Evolutionary conservation across 2,888 invertebrate species (phyloP).

Genomic region (Nemurella pictetii): DNA sequence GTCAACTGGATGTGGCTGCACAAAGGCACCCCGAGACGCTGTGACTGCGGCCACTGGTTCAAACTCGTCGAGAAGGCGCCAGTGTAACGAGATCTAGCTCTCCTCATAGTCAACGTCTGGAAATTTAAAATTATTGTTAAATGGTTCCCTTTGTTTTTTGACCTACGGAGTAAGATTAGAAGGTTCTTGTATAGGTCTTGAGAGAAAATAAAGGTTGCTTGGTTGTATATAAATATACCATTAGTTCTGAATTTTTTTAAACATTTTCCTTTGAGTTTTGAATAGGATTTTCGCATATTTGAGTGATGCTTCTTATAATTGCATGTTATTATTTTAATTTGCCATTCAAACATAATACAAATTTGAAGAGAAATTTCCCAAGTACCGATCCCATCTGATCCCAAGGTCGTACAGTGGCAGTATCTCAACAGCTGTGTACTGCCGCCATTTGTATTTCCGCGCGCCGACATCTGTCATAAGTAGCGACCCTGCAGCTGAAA

Average conservation of each 20-base stretch:
- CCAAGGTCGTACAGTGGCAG: not conserved
- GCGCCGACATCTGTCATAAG: not conserved
- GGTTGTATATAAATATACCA: not conserved
- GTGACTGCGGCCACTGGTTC: slow-evolving; percentile 97
- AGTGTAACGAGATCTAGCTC: slow-evolving; percentile 17
- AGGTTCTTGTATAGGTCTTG: not conserved
- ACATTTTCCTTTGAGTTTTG: too few species aligned
- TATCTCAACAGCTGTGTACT: not conserved
- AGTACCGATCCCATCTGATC: not conserved
- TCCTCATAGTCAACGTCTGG: not conserved
- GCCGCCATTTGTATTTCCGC: not conserved
- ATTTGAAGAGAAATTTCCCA: not conserved
- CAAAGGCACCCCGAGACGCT: slow-evolving; percentile 84
- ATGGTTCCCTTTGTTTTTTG: not conserved
- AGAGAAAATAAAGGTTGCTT: not conserved
- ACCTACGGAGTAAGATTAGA: not conserved
- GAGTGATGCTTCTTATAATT: too few species aligned
- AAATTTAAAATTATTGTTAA: not conserved
- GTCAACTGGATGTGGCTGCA: slow-evolving; percentile 96
- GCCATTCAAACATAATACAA: too few species aligned
- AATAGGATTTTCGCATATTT: too few species aligned
- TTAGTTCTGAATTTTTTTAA: not conserved
- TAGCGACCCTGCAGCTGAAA: not conserved
- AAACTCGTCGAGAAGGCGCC: slow-evolving; percentile 77
- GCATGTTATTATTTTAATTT: too few species aligned